A percentile compares a stretch with the other conserved stretches of the same genome.
phyloP scores from a whole-genome alignment of 1,140 invertebrate genomes.

The Drosophila nigromelanica region DNA sequence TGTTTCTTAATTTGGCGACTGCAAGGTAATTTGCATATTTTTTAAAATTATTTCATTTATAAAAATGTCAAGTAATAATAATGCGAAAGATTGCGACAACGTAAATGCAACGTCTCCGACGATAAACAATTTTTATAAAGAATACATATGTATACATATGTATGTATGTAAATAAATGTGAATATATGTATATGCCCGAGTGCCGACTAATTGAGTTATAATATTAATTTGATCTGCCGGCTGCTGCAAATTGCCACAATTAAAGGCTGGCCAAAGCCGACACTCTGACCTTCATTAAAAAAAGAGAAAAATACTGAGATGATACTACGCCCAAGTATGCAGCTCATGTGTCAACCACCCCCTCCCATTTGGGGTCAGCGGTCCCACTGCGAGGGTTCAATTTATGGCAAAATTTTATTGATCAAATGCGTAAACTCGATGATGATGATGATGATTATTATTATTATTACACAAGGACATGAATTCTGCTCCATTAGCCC shows the following conservation, averaged over 20 bases:
- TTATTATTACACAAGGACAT: conserved; percentile 56
- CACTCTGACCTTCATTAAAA: conserved; percentile 72
- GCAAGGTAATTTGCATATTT: no score
- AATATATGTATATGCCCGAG: conserved; percentile 30
- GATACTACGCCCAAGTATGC: conserved; percentile 28
- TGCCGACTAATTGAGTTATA: conserved; percentile 77
- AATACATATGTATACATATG: conserved; percentile 1
- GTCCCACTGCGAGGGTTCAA: conserved; percentile 48
- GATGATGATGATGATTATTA: conserved; percentile 9
- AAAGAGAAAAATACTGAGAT: conserved; percentile 38
- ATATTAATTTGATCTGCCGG: conserved; percentile 76
- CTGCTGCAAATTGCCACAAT: conserved; percentile 73
- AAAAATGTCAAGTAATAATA: no score
- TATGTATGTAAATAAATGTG: conserved; percentile 16
- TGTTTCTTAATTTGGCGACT: no score
- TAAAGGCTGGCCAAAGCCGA: conserved; percentile 57
- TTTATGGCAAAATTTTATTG: conserved; percentile 77
- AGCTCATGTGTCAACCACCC: conserved; percentile 25
- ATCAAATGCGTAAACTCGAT: conserved; percentile 56
- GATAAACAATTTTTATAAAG: neutral
- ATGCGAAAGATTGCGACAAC: neutral
- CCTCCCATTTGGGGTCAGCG: conserved; percentile 12
- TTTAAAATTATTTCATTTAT: no score
- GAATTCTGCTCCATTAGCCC: neutral
- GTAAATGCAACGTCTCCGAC: neutral